Conservation (phyloP, 2,797 vertebrate species). For the Meriones psammophilus region DNA sequence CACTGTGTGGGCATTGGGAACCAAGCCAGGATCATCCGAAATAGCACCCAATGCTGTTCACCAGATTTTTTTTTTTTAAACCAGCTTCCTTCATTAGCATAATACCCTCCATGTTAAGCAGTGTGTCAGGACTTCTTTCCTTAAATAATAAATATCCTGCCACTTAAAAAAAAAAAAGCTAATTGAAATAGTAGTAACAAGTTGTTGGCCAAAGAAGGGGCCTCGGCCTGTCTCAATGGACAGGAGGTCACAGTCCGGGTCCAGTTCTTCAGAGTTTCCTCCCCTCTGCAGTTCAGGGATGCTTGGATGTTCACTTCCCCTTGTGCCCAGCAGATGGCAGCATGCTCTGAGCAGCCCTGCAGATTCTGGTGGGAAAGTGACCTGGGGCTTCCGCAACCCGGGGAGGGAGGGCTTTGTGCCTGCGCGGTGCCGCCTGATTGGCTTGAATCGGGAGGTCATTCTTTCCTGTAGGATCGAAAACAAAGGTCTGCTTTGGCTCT, state of each 20-base stretch:
- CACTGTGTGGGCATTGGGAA: background rate
- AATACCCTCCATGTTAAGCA: background rate
- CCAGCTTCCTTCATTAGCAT: background rate
- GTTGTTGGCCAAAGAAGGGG: background rate
- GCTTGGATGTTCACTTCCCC: background rate
- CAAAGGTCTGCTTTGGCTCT: background rate
- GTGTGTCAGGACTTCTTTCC: background rate
- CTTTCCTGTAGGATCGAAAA: constrained; percentile 35
- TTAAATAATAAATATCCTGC: background rate
- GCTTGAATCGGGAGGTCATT: background rate
- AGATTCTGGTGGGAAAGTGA: background rate
- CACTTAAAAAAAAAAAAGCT: constrained; percentile 22
- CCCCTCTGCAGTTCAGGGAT: rapidly evolving
- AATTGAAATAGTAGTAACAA: background rate
- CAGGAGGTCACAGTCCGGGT: background rate
- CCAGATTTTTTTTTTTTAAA: background rate
- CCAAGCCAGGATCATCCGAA: background rate
- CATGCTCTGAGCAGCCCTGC: background rate
- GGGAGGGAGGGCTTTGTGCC: background rate
- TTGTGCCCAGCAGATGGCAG: constrained; percentile 76
- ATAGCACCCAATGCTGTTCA: background rate
- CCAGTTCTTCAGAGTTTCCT: too few relatives aligned
- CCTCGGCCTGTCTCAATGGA: background rate
- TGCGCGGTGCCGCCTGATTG: background rate
- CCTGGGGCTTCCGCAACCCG: background rate